phyloP scores from a whole-genome alignment of 2,113 vertebrate genomes.

The Chamaetylas fuelleborni region DNA sequence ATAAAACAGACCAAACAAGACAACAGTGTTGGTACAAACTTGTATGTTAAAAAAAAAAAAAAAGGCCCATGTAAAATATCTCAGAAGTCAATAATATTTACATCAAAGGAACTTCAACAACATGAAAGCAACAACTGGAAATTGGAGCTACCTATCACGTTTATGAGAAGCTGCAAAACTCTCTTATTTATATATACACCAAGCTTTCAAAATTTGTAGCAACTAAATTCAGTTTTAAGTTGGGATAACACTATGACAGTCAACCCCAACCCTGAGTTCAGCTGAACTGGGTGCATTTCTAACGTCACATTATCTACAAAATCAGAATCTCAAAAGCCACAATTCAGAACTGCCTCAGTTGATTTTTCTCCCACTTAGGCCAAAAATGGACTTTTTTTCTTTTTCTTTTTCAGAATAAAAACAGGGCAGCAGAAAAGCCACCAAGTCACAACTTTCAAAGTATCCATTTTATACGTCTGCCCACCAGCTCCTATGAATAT shows the following conservation, averaged over 20 bases:
- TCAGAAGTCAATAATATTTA: background rate
- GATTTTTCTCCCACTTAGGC: background rate
- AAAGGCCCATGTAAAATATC: background rate
- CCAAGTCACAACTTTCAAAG: background rate
- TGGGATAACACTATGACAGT: background rate
- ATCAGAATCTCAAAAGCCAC: background rate
- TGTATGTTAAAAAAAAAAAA: background rate
- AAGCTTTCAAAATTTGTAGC: background rate
- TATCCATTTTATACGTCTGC: background rate
- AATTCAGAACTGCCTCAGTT: background rate
- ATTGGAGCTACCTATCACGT: background rate
- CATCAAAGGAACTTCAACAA: background rate
- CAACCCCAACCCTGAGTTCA: background rate
- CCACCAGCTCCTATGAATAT: background rate
- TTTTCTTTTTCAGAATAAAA: background rate
- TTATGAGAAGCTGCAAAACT: background rate
- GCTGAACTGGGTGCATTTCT: background rate
- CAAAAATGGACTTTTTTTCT: background rate
- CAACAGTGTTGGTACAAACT: background rate
- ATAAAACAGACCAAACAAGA: background rate
- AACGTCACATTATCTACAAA: background rate
- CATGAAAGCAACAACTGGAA: background rate
- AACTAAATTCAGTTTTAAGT: background rate
- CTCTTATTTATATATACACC: background rate
- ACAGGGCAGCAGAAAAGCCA: background rate